Base-by-base conservation (phyloP, 2,888 invertebrate genomes). In the Eulithis prunata region DNA sequence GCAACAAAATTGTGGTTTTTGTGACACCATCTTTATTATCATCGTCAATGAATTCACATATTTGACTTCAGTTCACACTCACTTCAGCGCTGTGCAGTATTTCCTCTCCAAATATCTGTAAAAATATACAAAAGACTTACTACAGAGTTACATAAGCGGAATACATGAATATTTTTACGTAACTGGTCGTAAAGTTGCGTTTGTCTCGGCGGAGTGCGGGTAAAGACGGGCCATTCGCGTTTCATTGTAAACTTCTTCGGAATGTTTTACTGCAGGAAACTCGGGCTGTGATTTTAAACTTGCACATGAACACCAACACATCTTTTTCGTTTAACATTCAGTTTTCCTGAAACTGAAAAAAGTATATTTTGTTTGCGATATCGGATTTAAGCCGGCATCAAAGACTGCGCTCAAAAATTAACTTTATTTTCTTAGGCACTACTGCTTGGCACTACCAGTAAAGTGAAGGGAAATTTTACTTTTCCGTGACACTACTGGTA, bases 111-210 rank as follows among this genome's bases (percentile, higher is more conserved):
- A 60, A 57, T 61, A 10, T 64, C 68, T 70, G 75, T 70, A 70
- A 71, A 72, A 72, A 66, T 70, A 71, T 69, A 74, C 66, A 28
- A 70, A 41, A 78, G 70, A 73, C 74, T 73, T 74, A 71, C 59
- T 58, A 52, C 69, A 65, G 66, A 70, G 72, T 71, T 71, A 74
- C 72, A 74, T 76, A 78, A 77, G 76, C 74, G 64, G 78, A 79
- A 81, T 80, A 78, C 71, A 81, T 80, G 79, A 82, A 82, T 82
- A 81, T 78, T 75, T 81, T 77, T 71, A 69, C 72, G 47, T 67
- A 68, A 71, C 49, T 59, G 54, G 61, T 63, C 68, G 66, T 73
- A 71, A 73, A 73, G 66, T 70, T 64, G 62, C 66, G 71, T 72
- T 68, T 71, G 70, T 70, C 67, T 68, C 69, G 62, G 53, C 56